Conservation (phyloP, 1,140 invertebrate species). For the Pogonomyrmex barbatus region DNA sequence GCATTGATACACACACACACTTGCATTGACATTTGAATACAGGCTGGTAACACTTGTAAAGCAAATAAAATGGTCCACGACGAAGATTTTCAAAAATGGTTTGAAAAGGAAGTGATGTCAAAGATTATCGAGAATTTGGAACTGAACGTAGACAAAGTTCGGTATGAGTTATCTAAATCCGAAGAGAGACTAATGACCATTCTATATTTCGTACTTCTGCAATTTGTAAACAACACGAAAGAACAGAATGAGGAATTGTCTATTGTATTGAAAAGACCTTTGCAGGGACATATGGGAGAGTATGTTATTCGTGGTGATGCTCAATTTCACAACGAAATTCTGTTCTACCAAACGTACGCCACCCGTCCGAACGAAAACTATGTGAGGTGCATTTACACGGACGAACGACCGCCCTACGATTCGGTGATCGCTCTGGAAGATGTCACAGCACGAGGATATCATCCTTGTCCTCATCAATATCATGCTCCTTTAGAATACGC, state of each 20-base stretch:
- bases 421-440: slow-evolving; percentile 80
- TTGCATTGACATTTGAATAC: neutral
- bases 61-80: neutral
- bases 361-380: slow-evolving; percentile 29
- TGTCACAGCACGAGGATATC: slow-evolving; percentile 61
- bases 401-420: slow-evolving; percentile 20
- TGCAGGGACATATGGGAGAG: no score
- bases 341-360: slow-evolving; percentile 75
- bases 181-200: slow-evolving; percentile 2
- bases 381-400: slow-evolving; percentile 63
- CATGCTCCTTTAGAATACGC: slow-evolving; percentile 73
- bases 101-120: neutral
- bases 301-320: neutral
- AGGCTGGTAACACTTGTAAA: no score
- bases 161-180: slow-evolving; percentile 22
- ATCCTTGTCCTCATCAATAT: slow-evolving; percentile 9
- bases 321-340: slow-evolving; percentile 79
- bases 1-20: no score
- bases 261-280: neutral
- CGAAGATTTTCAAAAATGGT: neutral
- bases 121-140: neutral
- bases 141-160: neutral
- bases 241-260: neutral
- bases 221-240: slow-evolving; percentile 7
- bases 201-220: slow-evolving; percentile 61